phyloP scores from a whole-genome alignment of 2,113 vertebrate genomes.

The Megalops atlanticus region DNA sequence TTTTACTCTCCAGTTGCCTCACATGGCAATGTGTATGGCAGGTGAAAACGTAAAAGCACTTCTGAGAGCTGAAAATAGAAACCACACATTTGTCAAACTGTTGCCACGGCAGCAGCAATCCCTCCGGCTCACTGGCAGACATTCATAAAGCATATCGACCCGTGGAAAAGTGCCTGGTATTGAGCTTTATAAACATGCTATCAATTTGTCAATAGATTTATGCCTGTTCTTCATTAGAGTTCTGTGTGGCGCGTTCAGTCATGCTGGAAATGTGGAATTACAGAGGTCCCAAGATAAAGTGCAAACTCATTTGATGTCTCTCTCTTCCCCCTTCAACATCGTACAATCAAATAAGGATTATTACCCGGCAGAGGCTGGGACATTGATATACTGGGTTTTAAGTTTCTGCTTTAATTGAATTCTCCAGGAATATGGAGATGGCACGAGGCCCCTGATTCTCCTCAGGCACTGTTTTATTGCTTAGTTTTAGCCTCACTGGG shows the following conservation, averaged over 20 bases:
- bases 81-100: background rate
- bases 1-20: background rate
- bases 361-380: no score
- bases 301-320: background rate
- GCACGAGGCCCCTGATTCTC: background rate
- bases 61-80: conserved; percentile 11
- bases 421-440: background rate
- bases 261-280: background rate
- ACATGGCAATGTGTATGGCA: background rate
- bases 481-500: background rate
- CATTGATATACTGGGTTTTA: background rate
- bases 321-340: background rate
- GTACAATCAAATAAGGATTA: no score
- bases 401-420: background rate
- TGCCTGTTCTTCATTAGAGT: background rate
- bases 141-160: background rate
- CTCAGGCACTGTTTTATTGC: background rate
- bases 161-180: background rate
- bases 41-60: background rate
- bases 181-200: conserved; percentile 16
- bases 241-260: background rate
- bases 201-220: conserved; percentile 10
- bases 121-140: background rate
- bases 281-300: background rate
- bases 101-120: conserved; percentile 8